Evolutionary conservation across 2,888 invertebrate genomes (phyloP).

Genomic region (Urechis unicinctus): DNA sequence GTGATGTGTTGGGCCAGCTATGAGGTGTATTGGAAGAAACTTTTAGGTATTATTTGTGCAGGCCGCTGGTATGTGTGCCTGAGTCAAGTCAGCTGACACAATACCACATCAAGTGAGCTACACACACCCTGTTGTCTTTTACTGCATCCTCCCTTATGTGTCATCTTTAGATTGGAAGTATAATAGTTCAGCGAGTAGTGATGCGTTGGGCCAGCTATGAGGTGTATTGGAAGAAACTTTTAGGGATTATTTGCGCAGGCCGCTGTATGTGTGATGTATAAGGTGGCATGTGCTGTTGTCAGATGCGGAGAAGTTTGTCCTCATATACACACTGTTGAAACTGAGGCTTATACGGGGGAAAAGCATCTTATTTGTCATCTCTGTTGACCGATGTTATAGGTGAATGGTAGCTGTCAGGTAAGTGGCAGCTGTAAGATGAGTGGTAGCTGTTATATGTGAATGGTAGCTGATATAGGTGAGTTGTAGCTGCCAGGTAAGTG

Average conservation of each 20-base stretch:
- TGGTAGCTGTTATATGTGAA: background rate
- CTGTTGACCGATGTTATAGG: constrained; percentile 96
- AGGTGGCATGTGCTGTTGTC: constrained; percentile 52
- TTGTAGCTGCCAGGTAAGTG: no score
- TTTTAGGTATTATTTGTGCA: background rate
- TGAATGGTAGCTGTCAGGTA: constrained; percentile 39
- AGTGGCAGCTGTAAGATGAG: background rate
- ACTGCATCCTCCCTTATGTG: no score
- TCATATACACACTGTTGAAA: constrained; percentile 86
- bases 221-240: background rate
- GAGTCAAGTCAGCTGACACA: constrained; percentile 79
- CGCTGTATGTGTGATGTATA: no score
- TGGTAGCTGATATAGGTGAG: background rate
- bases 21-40: background rate
- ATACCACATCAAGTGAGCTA: constrained; percentile 66
- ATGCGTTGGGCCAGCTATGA: background rate
- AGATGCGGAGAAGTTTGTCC: constrained; percentile 91
- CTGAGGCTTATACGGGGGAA: constrained; percentile 87
- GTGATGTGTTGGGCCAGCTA: background rate
- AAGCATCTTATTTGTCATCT: constrained; percentile 92
- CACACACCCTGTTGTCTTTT: no score
- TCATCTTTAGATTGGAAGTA: no score
- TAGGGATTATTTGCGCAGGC: no score
- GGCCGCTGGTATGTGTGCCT: constrained; percentile 62
- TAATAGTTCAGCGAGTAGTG: no score